phyloP scores from a whole-genome alignment of 2,888 invertebrate species.

The Dryocosmus kuriphilus region DNA sequence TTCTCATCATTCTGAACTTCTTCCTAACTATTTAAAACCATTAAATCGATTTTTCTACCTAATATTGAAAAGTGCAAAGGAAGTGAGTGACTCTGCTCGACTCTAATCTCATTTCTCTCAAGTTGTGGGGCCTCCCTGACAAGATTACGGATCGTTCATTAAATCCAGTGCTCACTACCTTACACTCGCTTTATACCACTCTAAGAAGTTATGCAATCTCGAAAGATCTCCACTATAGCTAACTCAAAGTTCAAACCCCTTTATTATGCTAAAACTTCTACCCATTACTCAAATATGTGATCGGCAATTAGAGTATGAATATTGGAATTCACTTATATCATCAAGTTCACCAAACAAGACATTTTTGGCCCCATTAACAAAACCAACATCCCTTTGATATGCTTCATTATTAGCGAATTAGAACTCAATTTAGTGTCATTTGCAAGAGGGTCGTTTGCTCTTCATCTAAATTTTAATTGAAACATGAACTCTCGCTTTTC shows the following conservation, averaged over 20 bases:
- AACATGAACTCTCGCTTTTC: background rate
- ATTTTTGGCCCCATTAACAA: background rate
- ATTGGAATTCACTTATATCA: background rate
- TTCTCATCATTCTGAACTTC: background rate
- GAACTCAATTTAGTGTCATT: background rate
- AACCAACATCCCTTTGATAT: background rate
- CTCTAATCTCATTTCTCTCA: conserved; percentile 69
- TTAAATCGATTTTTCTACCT: background rate
- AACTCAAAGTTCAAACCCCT: background rate
- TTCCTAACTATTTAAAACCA: background rate
- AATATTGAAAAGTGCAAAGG: background rate
- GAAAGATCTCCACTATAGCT: background rate
- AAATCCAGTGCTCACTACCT: conserved; percentile 55
- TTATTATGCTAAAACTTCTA: background rate
- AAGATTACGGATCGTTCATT: conserved; percentile 70
- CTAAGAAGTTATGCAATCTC: conserved; percentile 41
- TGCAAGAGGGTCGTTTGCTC: background rate
- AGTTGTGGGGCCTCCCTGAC: conserved; percentile 71
- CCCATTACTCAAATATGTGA: background rate
- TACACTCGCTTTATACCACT: conserved; percentile 40
- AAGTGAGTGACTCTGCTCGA: conserved; percentile 2
- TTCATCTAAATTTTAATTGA: conserved; percentile 1
- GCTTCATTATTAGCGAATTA: background rate
- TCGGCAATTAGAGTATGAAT: background rate
- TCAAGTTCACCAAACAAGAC: background rate